Conservation (phyloP, 2,797 vertebrate genomes). For the Arnoldichthys spilopterus region DNA sequence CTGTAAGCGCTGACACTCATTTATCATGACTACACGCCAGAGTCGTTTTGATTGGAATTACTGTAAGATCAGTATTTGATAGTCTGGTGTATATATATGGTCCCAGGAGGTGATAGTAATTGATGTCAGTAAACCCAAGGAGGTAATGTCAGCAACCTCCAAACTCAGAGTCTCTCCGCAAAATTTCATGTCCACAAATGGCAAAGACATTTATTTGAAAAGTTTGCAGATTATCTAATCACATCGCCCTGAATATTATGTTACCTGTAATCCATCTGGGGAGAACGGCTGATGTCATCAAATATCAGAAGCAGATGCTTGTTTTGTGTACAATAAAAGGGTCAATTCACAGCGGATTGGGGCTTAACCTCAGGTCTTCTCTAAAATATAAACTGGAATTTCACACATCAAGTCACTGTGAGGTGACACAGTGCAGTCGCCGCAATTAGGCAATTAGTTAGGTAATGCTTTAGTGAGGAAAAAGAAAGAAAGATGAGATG, state of each 20-base stretch:
- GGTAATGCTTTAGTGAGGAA: background rate
- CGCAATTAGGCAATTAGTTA: background rate
- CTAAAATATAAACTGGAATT: background rate
- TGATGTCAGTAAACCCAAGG: background rate
- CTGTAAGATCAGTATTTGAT: background rate
- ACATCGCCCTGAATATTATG: constrained; percentile 40
- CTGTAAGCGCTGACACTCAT: background rate
- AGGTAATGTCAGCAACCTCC: constrained; percentile 1
- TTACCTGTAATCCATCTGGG: constrained; percentile 44
- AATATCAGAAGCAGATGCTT: constrained; percentile 52
- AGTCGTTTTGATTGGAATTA: background rate
- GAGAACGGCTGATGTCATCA: constrained; percentile 42
- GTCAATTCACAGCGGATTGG: background rate
- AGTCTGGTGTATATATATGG: background rate
- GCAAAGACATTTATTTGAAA: constrained; percentile 32
- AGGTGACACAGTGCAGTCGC: background rate
- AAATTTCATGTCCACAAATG: constrained; percentile 53
- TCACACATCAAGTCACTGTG: background rate
- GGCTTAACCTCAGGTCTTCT: background rate
- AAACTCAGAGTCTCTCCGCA: constrained; percentile 27
- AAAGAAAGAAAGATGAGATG: background rate
- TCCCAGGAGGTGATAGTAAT: background rate
- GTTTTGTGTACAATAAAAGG: constrained; percentile 9
- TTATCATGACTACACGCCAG: no score
- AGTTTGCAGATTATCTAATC: constrained; percentile 28